Conservation (phyloP, 1,140 invertebrate genomes). For the Lordiphosa mommai region DNA sequence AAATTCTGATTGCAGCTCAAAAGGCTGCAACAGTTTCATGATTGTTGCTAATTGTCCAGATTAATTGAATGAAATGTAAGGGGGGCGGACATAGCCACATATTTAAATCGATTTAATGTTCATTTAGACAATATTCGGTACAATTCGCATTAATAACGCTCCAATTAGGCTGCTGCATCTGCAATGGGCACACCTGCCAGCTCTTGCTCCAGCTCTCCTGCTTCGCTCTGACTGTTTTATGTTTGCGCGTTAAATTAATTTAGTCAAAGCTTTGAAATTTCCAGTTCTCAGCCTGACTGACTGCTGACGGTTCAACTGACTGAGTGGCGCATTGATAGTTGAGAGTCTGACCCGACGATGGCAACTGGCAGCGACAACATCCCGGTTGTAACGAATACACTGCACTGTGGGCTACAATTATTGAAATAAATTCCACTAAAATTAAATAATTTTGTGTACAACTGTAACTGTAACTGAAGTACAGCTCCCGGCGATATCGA, state of each 20-base stretch:
- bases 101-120: conserved; percentile 50
- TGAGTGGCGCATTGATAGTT: conserved; percentile 39
- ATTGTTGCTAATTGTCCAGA: conserved; percentile 58
- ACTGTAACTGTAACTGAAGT: too few species aligned
- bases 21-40: conserved; percentile 47
- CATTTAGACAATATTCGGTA: conserved; percentile 31
- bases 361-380: conserved; percentile 28
- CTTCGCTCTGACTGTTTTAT: conserved; percentile 52
- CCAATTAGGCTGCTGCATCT: conserved; percentile 35
- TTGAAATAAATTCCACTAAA: neutral
- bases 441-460: neutral
- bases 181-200: conserved; percentile 9
- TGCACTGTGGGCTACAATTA: conserved; percentile 10
- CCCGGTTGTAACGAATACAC: conserved; percentile 19
- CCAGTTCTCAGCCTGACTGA: conserved; percentile 32
- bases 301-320: conserved; percentile 7
- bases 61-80: conserved; percentile 56
- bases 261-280: conserved; percentile 60
- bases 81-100: conserved; percentile 34
- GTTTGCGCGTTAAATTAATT: conserved; percentile 74
- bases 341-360: conserved; percentile 14
- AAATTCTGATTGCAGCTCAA: conserved; percentile 65
- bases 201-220: neutral
- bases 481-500: too few species aligned
- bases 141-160: conserved; percentile 47